A percentile compares a stretch with the other conserved stretches of the same genome.
Conservation (phyloP, 2,888 invertebrate species). For the Drosophila borealis region DNA sequence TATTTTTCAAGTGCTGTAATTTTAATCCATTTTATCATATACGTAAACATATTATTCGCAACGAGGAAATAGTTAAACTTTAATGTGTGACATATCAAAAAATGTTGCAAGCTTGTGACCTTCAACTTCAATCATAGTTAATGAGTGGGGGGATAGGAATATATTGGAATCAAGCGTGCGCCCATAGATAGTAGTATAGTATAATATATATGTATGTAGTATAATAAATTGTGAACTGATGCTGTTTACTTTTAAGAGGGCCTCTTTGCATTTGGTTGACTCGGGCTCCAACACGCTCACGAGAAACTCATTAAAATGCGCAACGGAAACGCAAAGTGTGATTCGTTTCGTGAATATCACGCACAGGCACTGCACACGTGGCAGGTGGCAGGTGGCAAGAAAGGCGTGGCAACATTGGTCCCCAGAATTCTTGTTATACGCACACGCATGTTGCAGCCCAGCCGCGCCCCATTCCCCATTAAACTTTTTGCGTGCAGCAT, state of each 20-base stretch:
- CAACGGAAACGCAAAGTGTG: constrained; percentile 40
- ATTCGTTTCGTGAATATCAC: constrained; percentile 23
- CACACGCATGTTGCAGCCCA: constrained; percentile 28
- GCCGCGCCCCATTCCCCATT: not conserved
- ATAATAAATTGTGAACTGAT: not conserved
- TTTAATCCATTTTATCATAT: too few species aligned
- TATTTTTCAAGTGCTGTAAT: too few species aligned
- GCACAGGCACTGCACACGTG: constrained; percentile 25
- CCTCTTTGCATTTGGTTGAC: not conserved
- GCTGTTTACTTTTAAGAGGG: not conserved
- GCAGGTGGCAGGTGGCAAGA: constrained; percentile 10
- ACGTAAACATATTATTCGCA: too few species aligned
- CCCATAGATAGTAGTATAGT: too few species aligned
- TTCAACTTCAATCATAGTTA: not conserved
- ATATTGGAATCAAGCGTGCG: too few species aligned
- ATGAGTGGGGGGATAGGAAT: not conserved
- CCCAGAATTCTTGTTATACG: constrained; percentile 18
- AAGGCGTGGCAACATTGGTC: constrained; percentile 19
- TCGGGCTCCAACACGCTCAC: constrained; percentile 1
- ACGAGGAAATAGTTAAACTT: too few species aligned
- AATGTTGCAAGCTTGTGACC: too few species aligned
- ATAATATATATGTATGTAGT: not conserved
- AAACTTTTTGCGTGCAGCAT: constrained; percentile 30
- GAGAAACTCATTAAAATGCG: constrained; percentile 57
- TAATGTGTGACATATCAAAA: too few species aligned